Percentiles rank a stretch among this genome's conserved stretches.
Conservation (phyloP, 2,797 vertebrate genomes). For the Dendrocincla tyrannina region DNA sequence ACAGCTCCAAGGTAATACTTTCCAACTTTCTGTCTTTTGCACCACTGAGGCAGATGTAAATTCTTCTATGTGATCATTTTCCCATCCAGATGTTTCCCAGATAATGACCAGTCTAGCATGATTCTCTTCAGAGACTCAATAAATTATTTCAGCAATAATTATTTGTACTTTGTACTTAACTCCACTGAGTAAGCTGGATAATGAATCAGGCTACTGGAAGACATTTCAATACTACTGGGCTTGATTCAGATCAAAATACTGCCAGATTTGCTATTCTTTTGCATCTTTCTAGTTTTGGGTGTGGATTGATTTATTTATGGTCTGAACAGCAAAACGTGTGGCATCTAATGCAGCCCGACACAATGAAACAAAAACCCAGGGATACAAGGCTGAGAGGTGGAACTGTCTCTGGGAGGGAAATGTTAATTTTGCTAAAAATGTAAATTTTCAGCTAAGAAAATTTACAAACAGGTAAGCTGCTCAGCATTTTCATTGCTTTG, state of each 20-base stretch:
- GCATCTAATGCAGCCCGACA: neutral
- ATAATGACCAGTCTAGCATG: neutral
- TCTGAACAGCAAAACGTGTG: neutral
- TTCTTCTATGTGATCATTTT: neutral
- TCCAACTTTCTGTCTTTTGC: neutral
- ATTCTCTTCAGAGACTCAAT: neutral
- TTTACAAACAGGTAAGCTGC: neutral
- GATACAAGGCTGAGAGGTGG: neutral
- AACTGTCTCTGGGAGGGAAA: neutral
- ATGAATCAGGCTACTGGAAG: neutral
- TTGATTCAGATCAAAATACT: neutral
- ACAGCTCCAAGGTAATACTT: neutral
- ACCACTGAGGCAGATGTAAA: neutral
- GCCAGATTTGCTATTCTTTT: neutral
- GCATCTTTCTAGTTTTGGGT: neutral
- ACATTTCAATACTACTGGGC: neutral
- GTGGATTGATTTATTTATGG: neutral
- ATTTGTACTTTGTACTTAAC: neutral
- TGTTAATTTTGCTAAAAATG: constrained; percentile 15
- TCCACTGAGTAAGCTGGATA: neutral
- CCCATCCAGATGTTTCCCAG: neutral
- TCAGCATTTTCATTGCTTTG: neutral
- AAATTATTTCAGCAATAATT: neutral
- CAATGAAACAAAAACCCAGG: neutral
- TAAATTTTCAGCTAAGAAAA: neutral